Evolutionary conservation across 1,140 invertebrate species (phyloP), one percentile per base, ranked within the genome.

Genomic region (Agrilus planipennis): DNA sequence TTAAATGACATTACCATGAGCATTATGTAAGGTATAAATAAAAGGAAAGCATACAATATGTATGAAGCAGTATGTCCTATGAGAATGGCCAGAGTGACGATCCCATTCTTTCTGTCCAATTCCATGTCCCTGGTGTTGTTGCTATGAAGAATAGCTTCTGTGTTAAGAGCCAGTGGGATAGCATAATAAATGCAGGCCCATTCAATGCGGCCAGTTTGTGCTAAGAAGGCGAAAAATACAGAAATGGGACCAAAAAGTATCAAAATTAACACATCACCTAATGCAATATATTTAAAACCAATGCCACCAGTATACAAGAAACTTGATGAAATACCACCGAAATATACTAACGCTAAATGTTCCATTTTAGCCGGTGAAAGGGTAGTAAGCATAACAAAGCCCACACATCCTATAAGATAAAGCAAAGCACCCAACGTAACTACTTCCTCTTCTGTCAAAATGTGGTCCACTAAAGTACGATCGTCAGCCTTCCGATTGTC

Each of bases 311-410:
- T 93, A 47, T 89, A 86, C 3, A 95, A 64, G 66, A 92, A 92
- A 39, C 86, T 90, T n/a, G 87, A 89, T n/a, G 89, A 94, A 28
- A 96, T 59, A 0, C 91, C 92, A 38, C 91, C 89, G 67, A 96
- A 95, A 59, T 92, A 96, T 1, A 94, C 81, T 6, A 95, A 64
- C 2, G 91, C 90, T 44, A 95, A 67, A 60, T 94, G 89, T 62
- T 93, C 89, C 81, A 94, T 87, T 61, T 82, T 82, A 0, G 89
- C 89, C 5, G 87, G 84, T 28, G 89, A 92, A 39, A 90, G 65
- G 11, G 74, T 67, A 1, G 82, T 75, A 35, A 93, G 62, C 15
- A 83, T 57, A 17, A 92, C 77, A 63, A 93, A 94, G 20, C 87
- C 89, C n/a, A 82, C 62, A 64, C 87, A 92, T 36, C 91, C 90